Percentiles rank a stretch among this genome's conserved stretches.
phyloP scores from a whole-genome alignment of 2,888 invertebrate species.

The Drosophila bunnanda region DNA sequence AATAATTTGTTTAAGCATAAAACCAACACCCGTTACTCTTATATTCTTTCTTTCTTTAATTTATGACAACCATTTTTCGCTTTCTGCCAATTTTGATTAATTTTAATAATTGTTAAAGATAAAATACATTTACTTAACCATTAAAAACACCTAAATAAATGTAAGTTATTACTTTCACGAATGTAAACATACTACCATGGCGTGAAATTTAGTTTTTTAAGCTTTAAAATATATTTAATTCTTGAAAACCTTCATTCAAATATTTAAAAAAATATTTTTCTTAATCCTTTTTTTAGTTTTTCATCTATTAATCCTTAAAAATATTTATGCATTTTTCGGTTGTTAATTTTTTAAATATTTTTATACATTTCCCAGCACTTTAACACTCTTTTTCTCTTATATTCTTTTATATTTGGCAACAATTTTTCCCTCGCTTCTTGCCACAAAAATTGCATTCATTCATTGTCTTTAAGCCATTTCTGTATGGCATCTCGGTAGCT shows the following conservation, averaged over 20 bases:
- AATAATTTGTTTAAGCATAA: background rate
- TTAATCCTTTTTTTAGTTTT: background rate
- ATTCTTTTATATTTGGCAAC: background rate
- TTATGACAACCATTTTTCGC: too few relatives aligned
- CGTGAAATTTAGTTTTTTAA: background rate
- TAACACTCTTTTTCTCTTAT: background rate
- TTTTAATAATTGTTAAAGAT: too few relatives aligned
- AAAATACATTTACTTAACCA: too few relatives aligned
- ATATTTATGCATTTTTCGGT: background rate
- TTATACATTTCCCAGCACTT: background rate
- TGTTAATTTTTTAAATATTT: background rate
- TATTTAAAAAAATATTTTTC: background rate
- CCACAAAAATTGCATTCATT: conserved; percentile 13
- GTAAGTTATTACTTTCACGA: too few relatives aligned
- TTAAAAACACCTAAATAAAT: too few relatives aligned
- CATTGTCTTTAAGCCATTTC: conserved; percentile 26
- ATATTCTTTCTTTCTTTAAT: too few relatives aligned
- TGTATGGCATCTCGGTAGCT: conserved; percentile 9
- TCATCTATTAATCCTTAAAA: background rate
- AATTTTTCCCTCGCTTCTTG: background rate
- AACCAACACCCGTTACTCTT: too few relatives aligned
- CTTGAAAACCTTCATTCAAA: background rate
- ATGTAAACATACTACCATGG: too few relatives aligned
- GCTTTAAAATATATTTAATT: background rate
- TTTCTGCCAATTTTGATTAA: too few relatives aligned